These are phyloP conservation scores for Phataginus tetradactyla DNA, from an alignment of 2,797 vertebrate species.

Conservation along the genomic window DNA sequence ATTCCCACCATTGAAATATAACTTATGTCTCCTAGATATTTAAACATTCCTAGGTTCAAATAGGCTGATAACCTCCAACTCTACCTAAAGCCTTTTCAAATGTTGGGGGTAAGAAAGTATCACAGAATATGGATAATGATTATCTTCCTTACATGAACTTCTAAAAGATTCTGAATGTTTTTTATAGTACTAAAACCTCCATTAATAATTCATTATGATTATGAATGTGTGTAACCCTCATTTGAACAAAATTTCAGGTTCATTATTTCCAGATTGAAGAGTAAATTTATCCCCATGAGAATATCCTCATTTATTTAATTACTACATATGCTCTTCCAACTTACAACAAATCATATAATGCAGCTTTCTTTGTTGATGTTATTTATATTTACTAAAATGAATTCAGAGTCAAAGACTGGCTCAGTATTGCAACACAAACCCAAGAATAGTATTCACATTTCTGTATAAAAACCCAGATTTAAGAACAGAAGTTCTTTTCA, in stretches of 20 bases:
- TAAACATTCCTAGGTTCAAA: neutral
- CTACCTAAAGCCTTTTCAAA: neutral
- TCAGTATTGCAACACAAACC: neutral
- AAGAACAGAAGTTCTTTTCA: neutral
- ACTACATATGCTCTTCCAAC: neutral
- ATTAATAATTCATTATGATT: neutral
- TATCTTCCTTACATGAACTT: neutral
- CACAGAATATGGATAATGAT: neutral
- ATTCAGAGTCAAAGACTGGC: neutral
- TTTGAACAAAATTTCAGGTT: neutral
- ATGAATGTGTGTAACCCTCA: neutral
- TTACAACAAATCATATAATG: neutral
- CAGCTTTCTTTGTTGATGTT: neutral
- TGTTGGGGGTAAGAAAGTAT: neutral
- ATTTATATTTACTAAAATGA: neutral
- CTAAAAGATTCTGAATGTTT: neutral
- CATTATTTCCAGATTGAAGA: neutral
- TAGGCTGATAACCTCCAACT: neutral
- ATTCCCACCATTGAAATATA: neutral
- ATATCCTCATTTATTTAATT: neutral
- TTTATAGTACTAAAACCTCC: neutral
- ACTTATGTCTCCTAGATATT: neutral
- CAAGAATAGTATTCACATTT: neutral
- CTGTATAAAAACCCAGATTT: neutral
- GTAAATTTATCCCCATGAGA: neutral